phyloP scores from a whole-genome alignment of 2,888 invertebrate species.

The Elmis aenea region DNA sequence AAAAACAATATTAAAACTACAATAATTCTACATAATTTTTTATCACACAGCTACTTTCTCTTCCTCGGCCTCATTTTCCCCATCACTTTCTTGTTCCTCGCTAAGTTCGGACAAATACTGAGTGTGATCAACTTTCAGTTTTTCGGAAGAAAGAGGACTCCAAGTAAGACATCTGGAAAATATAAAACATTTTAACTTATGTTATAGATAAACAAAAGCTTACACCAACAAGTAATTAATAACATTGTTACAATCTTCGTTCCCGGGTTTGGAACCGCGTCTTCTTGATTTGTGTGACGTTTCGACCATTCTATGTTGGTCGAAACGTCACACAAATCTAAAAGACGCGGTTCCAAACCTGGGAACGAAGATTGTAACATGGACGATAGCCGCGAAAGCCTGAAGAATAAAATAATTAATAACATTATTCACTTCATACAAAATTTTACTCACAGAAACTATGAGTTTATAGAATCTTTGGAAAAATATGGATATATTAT shows the following conservation, averaged over 20 bases:
- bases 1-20: background rate
- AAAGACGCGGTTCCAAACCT: too few relatives aligned
- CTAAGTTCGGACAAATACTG: slow-evolving; percentile 30
- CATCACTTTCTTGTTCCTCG: slow-evolving; percentile 33
- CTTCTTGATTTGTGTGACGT: too few relatives aligned
- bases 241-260: slow-evolving; percentile 1
- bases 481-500: too few relatives aligned
- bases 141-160: slow-evolving; percentile 62
- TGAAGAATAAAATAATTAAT: too few relatives aligned
- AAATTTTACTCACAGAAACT: too few relatives aligned
- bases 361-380: too few relatives aligned
- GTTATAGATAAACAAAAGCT: background rate
- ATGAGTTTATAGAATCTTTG: too few relatives aligned
- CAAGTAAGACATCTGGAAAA: slow-evolving; percentile 56
- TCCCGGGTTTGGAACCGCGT: too few relatives aligned
- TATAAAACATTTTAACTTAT: slow-evolving; percentile 14
- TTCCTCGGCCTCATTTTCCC: slow-evolving; percentile 31
- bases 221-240: background rate
- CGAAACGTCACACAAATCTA: too few relatives aligned
- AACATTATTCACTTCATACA: too few relatives aligned
- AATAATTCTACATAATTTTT: background rate
- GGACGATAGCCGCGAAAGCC: too few relatives aligned
- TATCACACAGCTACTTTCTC: slow-evolving; percentile 23
- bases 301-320: too few relatives aligned
- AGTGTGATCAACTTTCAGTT: slow-evolving; percentile 59